These are phyloP conservation scores for Lates calcarifer DNA, from an alignment of 2,113 vertebrate genomes.

Conservation along the genomic window DNA sequence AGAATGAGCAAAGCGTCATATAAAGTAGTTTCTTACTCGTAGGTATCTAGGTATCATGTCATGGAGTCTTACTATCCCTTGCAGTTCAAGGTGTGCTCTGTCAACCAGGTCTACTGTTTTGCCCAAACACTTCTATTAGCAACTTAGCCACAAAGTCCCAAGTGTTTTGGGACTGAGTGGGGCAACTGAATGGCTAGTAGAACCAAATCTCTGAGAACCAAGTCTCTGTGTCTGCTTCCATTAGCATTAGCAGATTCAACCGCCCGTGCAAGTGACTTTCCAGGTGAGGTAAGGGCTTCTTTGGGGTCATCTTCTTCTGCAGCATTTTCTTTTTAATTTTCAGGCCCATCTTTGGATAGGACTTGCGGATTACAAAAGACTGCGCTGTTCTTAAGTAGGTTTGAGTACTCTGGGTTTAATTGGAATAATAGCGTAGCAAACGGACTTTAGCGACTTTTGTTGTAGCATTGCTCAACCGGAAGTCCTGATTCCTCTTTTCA, in stretches of 20 bases:
- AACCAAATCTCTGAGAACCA: no score
- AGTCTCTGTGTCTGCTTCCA: no score
- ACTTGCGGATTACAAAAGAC: neutral
- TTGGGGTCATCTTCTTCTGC: neutral
- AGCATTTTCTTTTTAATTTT: neutral
- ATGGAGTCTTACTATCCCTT: no score
- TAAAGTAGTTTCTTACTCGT: neutral
- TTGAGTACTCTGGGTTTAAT: neutral
- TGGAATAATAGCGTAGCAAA: neutral
- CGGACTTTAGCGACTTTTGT: neutral
- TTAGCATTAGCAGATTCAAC: neutral
- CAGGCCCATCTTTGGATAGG: neutral
- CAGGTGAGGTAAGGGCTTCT: neutral
- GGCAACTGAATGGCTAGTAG: neutral
- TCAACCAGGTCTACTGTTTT: neutral
- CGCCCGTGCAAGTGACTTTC: neutral
- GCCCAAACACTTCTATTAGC: no score
- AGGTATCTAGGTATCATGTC: neutral
- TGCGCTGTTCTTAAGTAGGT: neutral
- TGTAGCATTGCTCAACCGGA: neutral
- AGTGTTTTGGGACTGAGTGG: neutral
- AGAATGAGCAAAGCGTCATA: no score
- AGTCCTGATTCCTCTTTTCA: conserved; percentile 29
- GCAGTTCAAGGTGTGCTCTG: neutral
- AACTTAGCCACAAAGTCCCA: neutral